phyloP scores from a whole-genome alignment of 2,797 vertebrate species.

The Myotis myotis region DNA sequence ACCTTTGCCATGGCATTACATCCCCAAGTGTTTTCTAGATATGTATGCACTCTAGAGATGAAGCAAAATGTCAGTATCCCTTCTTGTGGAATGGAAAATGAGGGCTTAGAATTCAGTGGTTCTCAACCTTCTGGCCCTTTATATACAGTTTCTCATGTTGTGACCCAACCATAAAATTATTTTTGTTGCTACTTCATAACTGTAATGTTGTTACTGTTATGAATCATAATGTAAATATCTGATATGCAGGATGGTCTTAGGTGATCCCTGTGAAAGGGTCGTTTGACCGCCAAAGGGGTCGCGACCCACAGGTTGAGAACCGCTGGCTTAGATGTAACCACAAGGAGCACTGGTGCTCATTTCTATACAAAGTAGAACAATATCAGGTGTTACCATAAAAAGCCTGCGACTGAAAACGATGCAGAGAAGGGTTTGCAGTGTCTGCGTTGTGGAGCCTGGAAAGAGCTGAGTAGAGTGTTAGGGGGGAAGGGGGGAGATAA shows the following conservation, averaged over 20 bases:
- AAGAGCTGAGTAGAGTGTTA: accelerated
- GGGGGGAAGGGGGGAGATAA: not conserved
- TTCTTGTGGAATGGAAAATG: conserved; percentile 17
- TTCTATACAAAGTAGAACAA: not conserved
- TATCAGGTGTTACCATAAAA: not conserved
- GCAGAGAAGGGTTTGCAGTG: not conserved
- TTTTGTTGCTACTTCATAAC: too few relatives aligned
- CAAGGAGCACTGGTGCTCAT: not conserved
- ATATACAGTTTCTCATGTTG: too few relatives aligned
- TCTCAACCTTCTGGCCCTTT: too few relatives aligned
- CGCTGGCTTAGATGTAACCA: not conserved
- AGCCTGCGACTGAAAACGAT: not conserved
- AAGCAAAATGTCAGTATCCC: not conserved
- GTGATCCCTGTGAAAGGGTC: too few relatives aligned
- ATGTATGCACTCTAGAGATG: not conserved
- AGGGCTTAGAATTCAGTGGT: not conserved
- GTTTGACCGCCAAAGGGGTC: too few relatives aligned
- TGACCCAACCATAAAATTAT: too few relatives aligned
- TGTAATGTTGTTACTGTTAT: too few relatives aligned
- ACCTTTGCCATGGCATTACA: not conserved
- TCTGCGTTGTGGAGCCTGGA: not conserved
- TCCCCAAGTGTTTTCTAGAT: not conserved
- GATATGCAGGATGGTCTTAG: too few relatives aligned
- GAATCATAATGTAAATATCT: too few relatives aligned
- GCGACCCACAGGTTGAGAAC: too few relatives aligned